These are phyloP conservation scores for Eupithecia centaureata DNA, from an alignment of 2,888 invertebrate species.

Conservation along the genomic window DNA sequence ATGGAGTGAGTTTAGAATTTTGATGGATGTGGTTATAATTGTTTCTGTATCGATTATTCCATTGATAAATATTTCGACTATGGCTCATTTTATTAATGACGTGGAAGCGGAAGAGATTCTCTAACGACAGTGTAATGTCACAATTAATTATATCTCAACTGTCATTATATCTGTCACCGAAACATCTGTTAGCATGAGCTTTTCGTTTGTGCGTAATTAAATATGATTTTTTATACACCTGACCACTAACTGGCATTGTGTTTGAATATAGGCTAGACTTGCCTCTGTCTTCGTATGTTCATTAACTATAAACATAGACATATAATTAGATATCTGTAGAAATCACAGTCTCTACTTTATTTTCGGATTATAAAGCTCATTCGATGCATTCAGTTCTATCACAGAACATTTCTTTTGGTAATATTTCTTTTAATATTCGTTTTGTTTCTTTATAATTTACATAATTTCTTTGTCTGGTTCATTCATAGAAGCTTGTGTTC, in stretches of 20 bases:
- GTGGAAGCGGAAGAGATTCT: conserved; percentile 80
- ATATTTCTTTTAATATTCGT: not conserved
- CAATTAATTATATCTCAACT: conserved; percentile 81
- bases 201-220: conserved; percentile 70
- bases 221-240: conserved; percentile 51
- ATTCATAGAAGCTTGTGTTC: too few species aligned
- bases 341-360: conserved; percentile 25
- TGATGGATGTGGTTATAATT: conserved; percentile 84
- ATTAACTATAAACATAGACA: conserved; percentile 27
- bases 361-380: conserved; percentile 3
- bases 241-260: conserved; percentile 24
- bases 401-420: too few species aligned
- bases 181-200: conserved; percentile 56
- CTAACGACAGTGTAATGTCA: conserved; percentile 79
- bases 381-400: not conserved
- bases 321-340: too few species aligned
- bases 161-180: conserved; percentile 79
- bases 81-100: conserved; percentile 84
- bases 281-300: conserved; percentile 11
- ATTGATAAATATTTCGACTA: conserved; percentile 84
- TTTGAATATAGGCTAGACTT: conserved; percentile 23
- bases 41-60: conserved; percentile 85
- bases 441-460: not conserved
- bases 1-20: conserved; percentile 74
- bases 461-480: not conserved